phyloP scores from a whole-genome alignment of 2,888 invertebrate genomes.

The Heteromurus nitidus region DNA sequence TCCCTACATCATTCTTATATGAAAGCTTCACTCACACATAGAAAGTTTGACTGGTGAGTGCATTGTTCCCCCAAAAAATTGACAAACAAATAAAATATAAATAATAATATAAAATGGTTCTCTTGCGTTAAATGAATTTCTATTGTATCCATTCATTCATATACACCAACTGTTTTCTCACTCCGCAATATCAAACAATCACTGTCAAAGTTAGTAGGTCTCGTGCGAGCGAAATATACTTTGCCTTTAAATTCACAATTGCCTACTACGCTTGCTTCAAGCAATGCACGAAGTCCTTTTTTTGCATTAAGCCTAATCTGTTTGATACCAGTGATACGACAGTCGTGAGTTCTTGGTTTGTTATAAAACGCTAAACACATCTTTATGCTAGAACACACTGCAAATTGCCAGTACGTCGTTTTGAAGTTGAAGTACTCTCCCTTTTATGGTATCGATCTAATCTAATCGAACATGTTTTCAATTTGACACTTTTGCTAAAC shows the following conservation, averaged over 20 bases:
- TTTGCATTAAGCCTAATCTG: no score
- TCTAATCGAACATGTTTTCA: no score
- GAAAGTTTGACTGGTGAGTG: neutral
- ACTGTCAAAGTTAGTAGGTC: constrained; percentile 30
- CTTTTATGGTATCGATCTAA: no score
- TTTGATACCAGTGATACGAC: no score
- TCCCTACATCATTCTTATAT: neutral
- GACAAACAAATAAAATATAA: constrained; percentile 13
- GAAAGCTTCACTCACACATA: neutral
- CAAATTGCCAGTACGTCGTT: no score
- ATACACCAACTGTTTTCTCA: constrained; percentile 1
- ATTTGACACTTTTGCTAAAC: no score
- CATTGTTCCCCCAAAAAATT: constrained; percentile 12
- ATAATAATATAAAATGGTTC: neutral
- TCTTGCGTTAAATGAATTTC: neutral
- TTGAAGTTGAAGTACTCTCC: no score
- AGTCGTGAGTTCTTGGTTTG: no score
- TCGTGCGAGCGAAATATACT: constrained; percentile 1
- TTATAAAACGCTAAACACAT: no score
- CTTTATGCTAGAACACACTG: no score
- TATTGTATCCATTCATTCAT: neutral
- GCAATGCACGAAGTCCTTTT: neutral
- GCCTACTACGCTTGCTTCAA: neutral
- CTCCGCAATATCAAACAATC: constrained; percentile 3
- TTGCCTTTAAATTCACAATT: neutral